Conservation (phyloP, 2,797 vertebrate species). For the Poecilia gillii region DNA sequence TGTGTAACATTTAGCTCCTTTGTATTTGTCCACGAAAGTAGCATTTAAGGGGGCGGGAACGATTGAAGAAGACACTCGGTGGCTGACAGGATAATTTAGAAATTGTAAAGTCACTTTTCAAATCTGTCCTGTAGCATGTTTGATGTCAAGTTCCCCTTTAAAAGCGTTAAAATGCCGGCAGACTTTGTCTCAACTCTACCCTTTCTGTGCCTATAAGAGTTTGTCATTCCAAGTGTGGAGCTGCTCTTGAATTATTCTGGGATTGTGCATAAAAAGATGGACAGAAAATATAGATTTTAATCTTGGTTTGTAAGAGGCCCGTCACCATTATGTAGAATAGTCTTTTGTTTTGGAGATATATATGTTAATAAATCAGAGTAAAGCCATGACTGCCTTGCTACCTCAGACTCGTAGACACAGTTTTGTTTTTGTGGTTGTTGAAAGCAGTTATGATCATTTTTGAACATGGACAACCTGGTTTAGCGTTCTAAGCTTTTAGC, state of each 20-base stretch:
- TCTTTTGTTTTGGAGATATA: slow-evolving; percentile 67
- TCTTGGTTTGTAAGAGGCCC: slow-evolving; percentile 58
- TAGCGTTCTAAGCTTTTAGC: slow-evolving; percentile 67
- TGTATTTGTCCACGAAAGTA: slow-evolving; percentile 62
- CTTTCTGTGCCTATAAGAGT: slow-evolving; percentile 81
- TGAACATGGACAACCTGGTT: slow-evolving; percentile 61
- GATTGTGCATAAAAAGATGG: slow-evolving; percentile 71
- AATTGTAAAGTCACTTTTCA: slow-evolving; percentile 28
- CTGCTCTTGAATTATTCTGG: slow-evolving; percentile 46
- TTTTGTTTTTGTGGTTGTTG: slow-evolving; percentile 80
- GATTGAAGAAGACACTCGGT: slow-evolving; percentile 16
- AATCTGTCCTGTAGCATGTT: slow-evolving; percentile 66
- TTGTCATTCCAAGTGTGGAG: slow-evolving; percentile 78
- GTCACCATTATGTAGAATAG: slow-evolving; percentile 67
- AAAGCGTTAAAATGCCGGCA: slow-evolving; percentile 60
- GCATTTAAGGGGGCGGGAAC: slow-evolving; percentile 41
- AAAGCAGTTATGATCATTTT: slow-evolving; percentile 57
- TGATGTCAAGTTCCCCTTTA: slow-evolving; percentile 73
- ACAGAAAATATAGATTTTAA: slow-evolving; percentile 65
- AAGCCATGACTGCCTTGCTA: slow-evolving; percentile 99
- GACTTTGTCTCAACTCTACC: slow-evolving; percentile 63
- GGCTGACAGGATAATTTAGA: slow-evolving; percentile 32
- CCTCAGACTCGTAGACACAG: slow-evolving; percentile 91
- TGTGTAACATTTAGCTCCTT: slow-evolving; percentile 69
- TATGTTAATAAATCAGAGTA: slow-evolving; percentile 88